Evolutionary conservation across 1,140 invertebrate genomes (phyloP).

Genomic region (Temnothorax nylanderi): DNA sequence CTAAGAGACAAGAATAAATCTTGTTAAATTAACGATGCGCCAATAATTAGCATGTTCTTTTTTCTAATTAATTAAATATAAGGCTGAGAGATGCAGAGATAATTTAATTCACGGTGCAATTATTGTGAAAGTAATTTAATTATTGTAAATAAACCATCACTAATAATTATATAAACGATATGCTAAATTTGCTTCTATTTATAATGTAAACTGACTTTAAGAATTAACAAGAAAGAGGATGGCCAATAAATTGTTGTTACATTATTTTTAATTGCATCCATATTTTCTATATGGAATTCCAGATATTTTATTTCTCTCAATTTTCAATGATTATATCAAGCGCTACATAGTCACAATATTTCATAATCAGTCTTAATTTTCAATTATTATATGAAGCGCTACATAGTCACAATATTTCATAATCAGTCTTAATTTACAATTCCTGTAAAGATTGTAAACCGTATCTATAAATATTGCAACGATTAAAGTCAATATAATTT

Average conservation of each 20-base stretch:
- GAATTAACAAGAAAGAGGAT: slow-evolving; percentile 35
- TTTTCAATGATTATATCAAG: background rate
- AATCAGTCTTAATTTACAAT: slow-evolving; percentile 16
- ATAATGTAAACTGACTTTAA: slow-evolving; percentile 49
- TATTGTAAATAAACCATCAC: slow-evolving; percentile 54
- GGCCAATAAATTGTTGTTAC: slow-evolving; percentile 65
- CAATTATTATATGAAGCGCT: background rate
- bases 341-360: background rate
- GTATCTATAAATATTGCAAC: background rate
- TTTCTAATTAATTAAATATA: slow-evolving; percentile 22
- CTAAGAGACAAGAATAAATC: slow-evolving; percentile 25
- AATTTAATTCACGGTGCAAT: slow-evolving; percentile 39
- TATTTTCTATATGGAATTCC: background rate
- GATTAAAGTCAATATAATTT: slow-evolving; percentile 22
- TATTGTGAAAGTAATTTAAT: slow-evolving; percentile 46
- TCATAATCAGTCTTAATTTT: slow-evolving; percentile 17
- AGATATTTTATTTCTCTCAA: background rate
- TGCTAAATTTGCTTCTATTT: slow-evolving; percentile 30
- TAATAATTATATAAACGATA: slow-evolving; percentile 54
- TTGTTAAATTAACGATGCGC: slow-evolving; percentile 9
- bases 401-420: background rate
- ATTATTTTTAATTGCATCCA: slow-evolving; percentile 32
- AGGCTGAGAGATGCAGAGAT: slow-evolving; percentile 1
- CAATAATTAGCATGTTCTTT: slow-evolving; percentile 11
- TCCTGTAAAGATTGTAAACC: background rate